Evolutionary conservation across 2,113 vertebrate genomes (phyloP).

Genomic region (Cichladusa arquata): DNA sequence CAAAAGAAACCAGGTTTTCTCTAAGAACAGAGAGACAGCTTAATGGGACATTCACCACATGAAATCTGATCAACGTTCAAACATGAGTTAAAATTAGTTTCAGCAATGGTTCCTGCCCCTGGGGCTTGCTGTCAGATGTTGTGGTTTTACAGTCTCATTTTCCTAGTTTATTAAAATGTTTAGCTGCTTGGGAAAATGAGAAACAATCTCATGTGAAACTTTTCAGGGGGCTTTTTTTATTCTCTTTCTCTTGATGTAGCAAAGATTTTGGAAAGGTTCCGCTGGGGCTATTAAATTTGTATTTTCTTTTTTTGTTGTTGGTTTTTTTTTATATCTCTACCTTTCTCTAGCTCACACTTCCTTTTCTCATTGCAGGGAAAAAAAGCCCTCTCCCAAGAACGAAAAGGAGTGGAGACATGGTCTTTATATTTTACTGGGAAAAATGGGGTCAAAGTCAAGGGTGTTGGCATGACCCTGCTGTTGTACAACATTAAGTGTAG

Average conservation of each 20-base stretch:
- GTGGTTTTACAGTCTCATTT: slow-evolving; percentile 43
- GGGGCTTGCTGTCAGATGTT: slow-evolving; percentile 51
- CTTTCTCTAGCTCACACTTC: neutral
- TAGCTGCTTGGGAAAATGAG: slow-evolving; percentile 36
- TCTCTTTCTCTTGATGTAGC: slow-evolving; percentile 15
- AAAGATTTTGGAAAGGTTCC: neutral
- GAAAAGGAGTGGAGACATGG: neutral
- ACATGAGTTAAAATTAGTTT: slow-evolving; percentile 61
- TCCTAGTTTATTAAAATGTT: slow-evolving; percentile 53
- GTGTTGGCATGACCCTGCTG: slow-evolving; percentile 3
- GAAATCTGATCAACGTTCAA: slow-evolving; percentile 56
- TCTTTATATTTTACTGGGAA: slow-evolving; percentile 13
- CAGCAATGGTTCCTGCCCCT: slow-evolving; percentile 30
- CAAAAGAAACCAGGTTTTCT: slow-evolving; percentile 47
- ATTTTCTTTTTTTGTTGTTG: neutral
- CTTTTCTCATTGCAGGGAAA: neutral
- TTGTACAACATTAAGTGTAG: slow-evolving; percentile 42
- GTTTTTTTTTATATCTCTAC: neutral
- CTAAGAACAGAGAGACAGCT: slow-evolving; percentile 49
- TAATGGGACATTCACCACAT: slow-evolving; percentile 41
- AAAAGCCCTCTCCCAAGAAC: neutral
- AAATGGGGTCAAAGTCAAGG: slow-evolving; percentile 39
- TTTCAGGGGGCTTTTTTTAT: neutral
- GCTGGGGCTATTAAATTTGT: neutral
- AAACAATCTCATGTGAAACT: slow-evolving; percentile 22